Base-by-base conservation (phyloP, 1,140 invertebrate species). In the Phenacoccus solenopsis region DNA sequence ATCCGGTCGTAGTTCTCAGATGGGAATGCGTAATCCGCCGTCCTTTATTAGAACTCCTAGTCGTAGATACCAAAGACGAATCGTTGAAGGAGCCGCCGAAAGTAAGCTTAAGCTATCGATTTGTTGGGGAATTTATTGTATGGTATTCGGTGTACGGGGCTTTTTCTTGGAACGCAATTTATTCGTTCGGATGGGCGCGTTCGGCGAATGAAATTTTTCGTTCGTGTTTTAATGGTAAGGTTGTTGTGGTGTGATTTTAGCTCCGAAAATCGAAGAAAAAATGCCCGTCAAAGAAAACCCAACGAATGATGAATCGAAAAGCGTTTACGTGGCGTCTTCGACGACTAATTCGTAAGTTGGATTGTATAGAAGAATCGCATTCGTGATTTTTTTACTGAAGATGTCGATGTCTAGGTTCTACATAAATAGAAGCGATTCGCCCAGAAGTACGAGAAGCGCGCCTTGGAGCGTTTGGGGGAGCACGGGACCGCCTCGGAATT, bases 11-110 rank as follows among this genome's bases (percentile, higher is more conserved):
- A 80, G 88, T 81, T 81, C 83, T 77, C 82, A 81, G 70, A 79
- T 83, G 72, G 81, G 84, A 67, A 77, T 81, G 67, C 82, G 86
- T 64, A 84, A 83, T 74, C 81, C 89, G 20, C 90, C 90, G 67
- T 91, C 93, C 32, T 96, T 98, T 76, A 88, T 89, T 56, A 84
- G 94, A 73, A 90, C 89, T n/a, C 91, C 93, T 7, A 96, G 93
- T 72, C 84, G 91, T 73, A 83, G 93, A 72, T 90, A 90, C 76
- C 87, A 90, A 74, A 82, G 93, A 72, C 84, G 91, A 71, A 83
- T 87, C 70, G 84, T 88, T 69, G 89, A 90, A 78, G 86, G 86
- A 35, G 79, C 81, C 73, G 78, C 79, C 72, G 81, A 82, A 73
- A 75, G 81, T 79, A 76, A 79, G 80, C 20, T 49, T 79, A 76